These are phyloP conservation scores for Campoplex capitator DNA, from an alignment of 2,888 invertebrate species.

Conservation along the genomic window DNA sequence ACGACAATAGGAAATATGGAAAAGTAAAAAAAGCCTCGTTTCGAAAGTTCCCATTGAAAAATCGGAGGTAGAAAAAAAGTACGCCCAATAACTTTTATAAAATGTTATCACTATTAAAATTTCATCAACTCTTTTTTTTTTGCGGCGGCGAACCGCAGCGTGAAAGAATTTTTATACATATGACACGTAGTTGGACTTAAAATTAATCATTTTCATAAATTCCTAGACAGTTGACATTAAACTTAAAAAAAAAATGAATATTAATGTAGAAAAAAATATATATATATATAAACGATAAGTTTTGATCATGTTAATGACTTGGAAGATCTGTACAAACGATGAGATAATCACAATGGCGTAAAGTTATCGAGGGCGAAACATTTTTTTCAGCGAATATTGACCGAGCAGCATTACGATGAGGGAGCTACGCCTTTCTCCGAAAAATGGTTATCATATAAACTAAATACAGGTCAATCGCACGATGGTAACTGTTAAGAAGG, in stretches of 20 bases:
- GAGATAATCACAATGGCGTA: constrained; percentile 64
- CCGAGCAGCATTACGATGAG: constrained; percentile 1
- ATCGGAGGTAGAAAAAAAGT: background rate
- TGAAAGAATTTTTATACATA: constrained; percentile 15
- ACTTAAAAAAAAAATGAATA: constrained; percentile 4
- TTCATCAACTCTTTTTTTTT: constrained; percentile 11
- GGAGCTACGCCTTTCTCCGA: constrained; percentile 45
- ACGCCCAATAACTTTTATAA: background rate
- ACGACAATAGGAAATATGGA: background rate
- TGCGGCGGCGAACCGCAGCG: background rate
- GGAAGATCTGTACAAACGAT: constrained; percentile 60
- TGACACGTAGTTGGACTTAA: constrained; percentile 30
- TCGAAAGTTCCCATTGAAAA: background rate
- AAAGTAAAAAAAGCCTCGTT: background rate
- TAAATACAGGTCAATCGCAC: constrained; percentile 54
- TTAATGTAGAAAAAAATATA: constrained; percentile 22
- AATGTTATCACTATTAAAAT: constrained; percentile 32
- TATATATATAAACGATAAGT: constrained; percentile 35
- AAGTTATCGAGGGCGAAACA: constrained; percentile 25
- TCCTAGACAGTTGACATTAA: constrained; percentile 37
- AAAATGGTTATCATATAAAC: constrained; percentile 35
- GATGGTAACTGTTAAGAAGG: constrained; percentile 60
- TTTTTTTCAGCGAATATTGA: constrained; percentile 18
- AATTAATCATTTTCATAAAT: constrained; percentile 24
- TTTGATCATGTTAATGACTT: constrained; percentile 56